phyloP scores from a whole-genome alignment of 2,113 vertebrate species.

The Muntiacus reevesi region DNA sequence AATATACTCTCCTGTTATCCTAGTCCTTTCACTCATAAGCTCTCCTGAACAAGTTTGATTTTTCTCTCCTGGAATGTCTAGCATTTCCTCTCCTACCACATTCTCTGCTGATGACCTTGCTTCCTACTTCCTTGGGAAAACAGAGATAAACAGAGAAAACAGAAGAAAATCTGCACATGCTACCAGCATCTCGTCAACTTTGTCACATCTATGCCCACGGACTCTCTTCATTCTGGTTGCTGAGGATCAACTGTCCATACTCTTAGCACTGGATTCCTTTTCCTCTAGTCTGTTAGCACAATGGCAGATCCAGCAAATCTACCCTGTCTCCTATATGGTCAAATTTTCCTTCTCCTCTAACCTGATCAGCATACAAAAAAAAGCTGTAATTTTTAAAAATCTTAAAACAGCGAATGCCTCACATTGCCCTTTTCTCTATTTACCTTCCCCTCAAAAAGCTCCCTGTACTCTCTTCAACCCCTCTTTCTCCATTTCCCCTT shows the following conservation, averaged over 20 bases:
- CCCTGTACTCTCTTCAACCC: background rate
- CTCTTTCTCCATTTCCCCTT: background rate
- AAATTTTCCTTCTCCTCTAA: background rate
- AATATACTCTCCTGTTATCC: background rate
- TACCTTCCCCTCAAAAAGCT: background rate
- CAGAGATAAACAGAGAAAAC: background rate
- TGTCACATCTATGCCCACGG: background rate
- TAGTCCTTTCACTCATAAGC: background rate
- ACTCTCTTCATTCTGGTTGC: background rate
- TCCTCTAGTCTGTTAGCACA: background rate
- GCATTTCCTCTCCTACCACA: background rate
- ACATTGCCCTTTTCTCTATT: background rate
- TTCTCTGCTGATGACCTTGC: background rate
- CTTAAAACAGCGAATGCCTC: background rate
- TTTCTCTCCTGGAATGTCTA: background rate
- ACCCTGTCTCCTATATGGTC: background rate
- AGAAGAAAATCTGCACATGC: background rate
- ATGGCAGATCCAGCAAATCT: background rate
- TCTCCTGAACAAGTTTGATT: background rate
- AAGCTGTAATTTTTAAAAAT: background rate
- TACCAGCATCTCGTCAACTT: background rate
- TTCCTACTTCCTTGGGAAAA: background rate
- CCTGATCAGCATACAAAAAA: background rate
- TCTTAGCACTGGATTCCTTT: background rate
- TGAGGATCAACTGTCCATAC: background rate